A percentile compares a stretch with the other conserved stretches of the same genome.
Conservation (phyloP, 2,113 vertebrate species). For the Scalopus aquaticus region DNA sequence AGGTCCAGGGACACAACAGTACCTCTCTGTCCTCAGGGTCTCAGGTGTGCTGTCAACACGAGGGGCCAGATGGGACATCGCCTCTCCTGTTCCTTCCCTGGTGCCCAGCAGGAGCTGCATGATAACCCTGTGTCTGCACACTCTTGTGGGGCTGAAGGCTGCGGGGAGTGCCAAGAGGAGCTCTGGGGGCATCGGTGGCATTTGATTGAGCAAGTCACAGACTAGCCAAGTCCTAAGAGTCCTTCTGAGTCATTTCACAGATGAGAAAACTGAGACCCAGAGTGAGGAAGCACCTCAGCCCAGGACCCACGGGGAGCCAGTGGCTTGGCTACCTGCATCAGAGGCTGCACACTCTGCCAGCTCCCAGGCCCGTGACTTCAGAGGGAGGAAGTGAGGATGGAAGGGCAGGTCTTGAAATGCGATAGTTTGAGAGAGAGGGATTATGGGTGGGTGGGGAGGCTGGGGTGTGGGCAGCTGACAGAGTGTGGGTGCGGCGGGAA, state of each 20-base stretch:
- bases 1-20: neutral
- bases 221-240: neutral
- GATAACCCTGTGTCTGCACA: neutral
- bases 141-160: rapidly evolving
- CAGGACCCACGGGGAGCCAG: neutral
- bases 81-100: neutral
- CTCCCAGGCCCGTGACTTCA: neutral
- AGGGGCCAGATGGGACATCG: neutral
- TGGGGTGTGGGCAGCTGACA: neutral
- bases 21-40: neutral
- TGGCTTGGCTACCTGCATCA: neutral
- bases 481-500: neutral
- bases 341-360: neutral
- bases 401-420: neutral
- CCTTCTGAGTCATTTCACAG: neutral
- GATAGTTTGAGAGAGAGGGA: neutral
- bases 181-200: neutral
- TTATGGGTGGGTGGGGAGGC: neutral
- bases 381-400: slow-evolving; percentile 4
- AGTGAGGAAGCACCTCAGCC: neutral
- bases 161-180: neutral
- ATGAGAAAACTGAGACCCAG: neutral
- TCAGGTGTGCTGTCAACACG: neutral
- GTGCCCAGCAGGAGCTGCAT: neutral
- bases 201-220: neutral